Percentiles rank a stretch among this genome's conserved stretches.
phyloP scores from a whole-genome alignment of 2,888 invertebrate species.

The Thereva nobilitata region DNA sequence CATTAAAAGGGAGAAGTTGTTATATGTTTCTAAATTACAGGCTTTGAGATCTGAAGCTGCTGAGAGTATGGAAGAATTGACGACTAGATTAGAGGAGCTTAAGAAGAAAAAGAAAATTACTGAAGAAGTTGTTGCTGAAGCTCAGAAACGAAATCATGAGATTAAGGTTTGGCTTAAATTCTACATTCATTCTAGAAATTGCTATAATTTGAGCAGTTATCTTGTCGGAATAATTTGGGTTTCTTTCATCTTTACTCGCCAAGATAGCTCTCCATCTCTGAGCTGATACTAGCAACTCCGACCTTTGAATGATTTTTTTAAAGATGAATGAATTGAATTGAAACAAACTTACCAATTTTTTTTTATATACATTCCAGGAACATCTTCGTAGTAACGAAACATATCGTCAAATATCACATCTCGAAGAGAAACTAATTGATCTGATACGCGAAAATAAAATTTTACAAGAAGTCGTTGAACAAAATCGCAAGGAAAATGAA shows the following conservation, averaged over 20 bases:
- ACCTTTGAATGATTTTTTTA: too few relatives aligned
- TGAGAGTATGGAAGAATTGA: constrained; percentile 43
- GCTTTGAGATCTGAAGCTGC: constrained; percentile 43
- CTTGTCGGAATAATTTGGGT: too few relatives aligned
- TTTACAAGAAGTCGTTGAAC: constrained; percentile 40
- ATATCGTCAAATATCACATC: constrained; percentile 45
- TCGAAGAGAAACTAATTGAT: constrained; percentile 45
- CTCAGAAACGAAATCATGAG: constrained; percentile 41
- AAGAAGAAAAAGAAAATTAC: constrained; percentile 44
- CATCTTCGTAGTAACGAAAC: constrained; percentile 44
- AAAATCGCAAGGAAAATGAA: constrained; percentile 37
- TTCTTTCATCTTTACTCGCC: too few relatives aligned
- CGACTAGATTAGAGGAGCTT: constrained; percentile 43
- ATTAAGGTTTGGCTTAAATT: constrained; percentile 41
- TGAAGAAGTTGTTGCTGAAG: constrained; percentile 43
- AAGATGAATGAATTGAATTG: not conserved
- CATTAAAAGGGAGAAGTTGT: not conserved
- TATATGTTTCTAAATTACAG: constrained; percentile 23
- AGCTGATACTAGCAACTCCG: too few relatives aligned
- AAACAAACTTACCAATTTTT: not conserved
- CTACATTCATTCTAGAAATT: not conserved
- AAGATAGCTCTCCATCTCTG: too few relatives aligned
- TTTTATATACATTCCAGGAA: constrained; percentile 28
- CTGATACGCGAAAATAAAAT: constrained; percentile 44
- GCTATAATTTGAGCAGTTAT: not conserved